phyloP scores from a whole-genome alignment of 2,888 invertebrate genomes.

The Panorpa germanica region DNA sequence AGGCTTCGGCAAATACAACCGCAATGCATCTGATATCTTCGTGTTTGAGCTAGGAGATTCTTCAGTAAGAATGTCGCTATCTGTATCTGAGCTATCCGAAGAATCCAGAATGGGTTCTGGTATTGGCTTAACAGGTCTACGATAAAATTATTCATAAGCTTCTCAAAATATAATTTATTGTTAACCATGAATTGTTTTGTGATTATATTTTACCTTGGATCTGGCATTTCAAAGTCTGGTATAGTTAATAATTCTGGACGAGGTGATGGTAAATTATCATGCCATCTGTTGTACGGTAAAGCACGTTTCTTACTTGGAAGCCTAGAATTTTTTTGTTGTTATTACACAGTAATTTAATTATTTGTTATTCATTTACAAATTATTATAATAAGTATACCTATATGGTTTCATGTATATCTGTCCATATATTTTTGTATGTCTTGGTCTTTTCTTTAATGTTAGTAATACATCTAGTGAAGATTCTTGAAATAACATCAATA shows the following conservation, averaged over 20 bases:
- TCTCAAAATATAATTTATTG: slow-evolving; percentile 8
- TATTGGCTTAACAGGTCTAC: not conserved
- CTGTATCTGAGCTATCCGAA: slow-evolving; percentile 32
- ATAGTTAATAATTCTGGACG: slow-evolving; percentile 39
- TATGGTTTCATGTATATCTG: slow-evolving; percentile 49
- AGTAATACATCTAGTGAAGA: slow-evolving; percentile 64
- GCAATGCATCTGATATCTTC: slow-evolving; percentile 20
- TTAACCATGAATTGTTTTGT: slow-evolving; percentile 12
- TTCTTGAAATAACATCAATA: slow-evolving; percentile 52
- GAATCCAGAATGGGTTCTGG: too few species aligned
- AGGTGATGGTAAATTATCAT: slow-evolving; percentile 47
- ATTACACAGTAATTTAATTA: slow-evolving; percentile 36
- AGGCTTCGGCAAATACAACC: slow-evolving; percentile 59
- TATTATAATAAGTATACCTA: slow-evolving; percentile 15
- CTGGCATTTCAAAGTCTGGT: slow-evolving; percentile 35
- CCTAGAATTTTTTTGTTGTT: too few species aligned
- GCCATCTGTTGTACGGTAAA: slow-evolving; percentile 41
- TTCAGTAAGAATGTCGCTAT: slow-evolving; percentile 33
- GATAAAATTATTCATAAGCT: not conserved
- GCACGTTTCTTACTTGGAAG: slow-evolving; percentile 52
- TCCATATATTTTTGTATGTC: slow-evolving; percentile 62
- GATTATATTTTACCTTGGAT: slow-evolving; percentile 28
- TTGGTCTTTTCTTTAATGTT: slow-evolving; percentile 65
- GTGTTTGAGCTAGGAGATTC: slow-evolving; percentile 20
- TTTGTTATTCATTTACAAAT: not conserved